These are phyloP conservation scores for Pseudorasbora parva DNA, from an alignment of 2,113 vertebrate genomes.

Conservation along the genomic window DNA sequence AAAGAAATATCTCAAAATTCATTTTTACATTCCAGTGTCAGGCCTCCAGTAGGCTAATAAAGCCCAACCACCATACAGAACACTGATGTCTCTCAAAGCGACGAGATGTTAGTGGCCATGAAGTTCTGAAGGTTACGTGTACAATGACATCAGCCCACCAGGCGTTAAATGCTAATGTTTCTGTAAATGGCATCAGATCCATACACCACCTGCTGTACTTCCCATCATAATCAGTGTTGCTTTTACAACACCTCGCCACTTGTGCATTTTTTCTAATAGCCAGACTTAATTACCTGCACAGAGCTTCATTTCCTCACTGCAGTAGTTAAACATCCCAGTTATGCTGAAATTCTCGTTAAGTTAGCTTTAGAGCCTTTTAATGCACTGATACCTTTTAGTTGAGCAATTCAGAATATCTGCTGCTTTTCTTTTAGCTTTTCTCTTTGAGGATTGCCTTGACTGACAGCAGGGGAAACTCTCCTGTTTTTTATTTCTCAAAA, in stretches of 20 bases:
- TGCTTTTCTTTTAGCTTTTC: slow-evolving; percentile 11
- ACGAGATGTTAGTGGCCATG: neutral
- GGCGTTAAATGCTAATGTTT: slow-evolving; percentile 37
- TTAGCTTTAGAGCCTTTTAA: neutral
- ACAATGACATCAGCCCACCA: slow-evolving; percentile 30
- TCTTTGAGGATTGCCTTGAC: slow-evolving; percentile 26
- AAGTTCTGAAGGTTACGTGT: slow-evolving; percentile 26
- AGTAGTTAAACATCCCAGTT: slow-evolving; percentile 10
- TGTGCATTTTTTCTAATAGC: slow-evolving; percentile 35
- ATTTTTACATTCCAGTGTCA: neutral
- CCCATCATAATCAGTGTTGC: slow-evolving; percentile 36
- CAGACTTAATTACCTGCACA: slow-evolving; percentile 22
- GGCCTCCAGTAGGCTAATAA: slow-evolving; percentile 1
- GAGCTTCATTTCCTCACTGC: neutral
- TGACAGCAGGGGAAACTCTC: neutral
- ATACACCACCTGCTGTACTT: slow-evolving; percentile 29
- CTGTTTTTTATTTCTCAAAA: slow-evolving; percentile 26
- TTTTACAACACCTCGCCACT: slow-evolving; percentile 25
- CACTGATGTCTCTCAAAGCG: neutral
- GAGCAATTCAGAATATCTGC: neutral
- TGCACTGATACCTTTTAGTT: neutral
- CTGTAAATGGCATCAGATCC: slow-evolving; percentile 28
- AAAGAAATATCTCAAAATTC: neutral
- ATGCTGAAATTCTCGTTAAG: neutral
- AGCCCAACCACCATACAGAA: neutral